Evolutionary conservation across 2,797 vertebrate genomes (phyloP), one percentile per base, ranked within the genome.

Genomic region (Darevskia mixta): DNA sequence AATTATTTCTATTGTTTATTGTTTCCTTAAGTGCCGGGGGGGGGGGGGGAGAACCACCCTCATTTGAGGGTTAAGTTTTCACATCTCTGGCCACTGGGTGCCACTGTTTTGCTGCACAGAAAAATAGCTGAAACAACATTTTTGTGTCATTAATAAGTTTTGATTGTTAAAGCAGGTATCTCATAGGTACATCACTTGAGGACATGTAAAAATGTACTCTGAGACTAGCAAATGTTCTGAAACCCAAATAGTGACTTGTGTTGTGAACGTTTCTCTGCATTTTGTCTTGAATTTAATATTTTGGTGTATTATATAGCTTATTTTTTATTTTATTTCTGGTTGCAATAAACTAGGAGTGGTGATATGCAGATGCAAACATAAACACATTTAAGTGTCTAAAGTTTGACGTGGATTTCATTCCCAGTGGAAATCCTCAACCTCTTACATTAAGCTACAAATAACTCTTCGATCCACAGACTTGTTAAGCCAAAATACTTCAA

Each of bases 51-150:
- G 72, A 25, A 64, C 78, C 20, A 79, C 45, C 71, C n/a, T 23
- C n/a, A 83, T 71, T 58, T 78, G 78, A 79, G 85, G 88, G 27
- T 76, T 91, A 85, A 58, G 83, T 87, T 93, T 95, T 95, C 90
- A 83, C 88, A 64, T 29, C 49, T 92, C 87, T 43, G 90, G 88
- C 95, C 95, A 96, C 95, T 95, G 90, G 95, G 94, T 95, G 95
- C 88, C 95, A 94, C 94, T 95, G 87, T 96, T 95, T 90, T 93
- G 95, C 95, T 95, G 83, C 91, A 86, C 0, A 95, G 94, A 87
- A 95, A 94, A 95, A 94, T 49, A 93, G 92, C 95, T 95, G 95
- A 95, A 95, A 83, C 90, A 92, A 92, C 93, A 87, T 72, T 95
- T 95, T 79, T 76, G n/a, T 86, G 79, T 43, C 2, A 92, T 90